These are phyloP conservation scores for Lordiphosa mommai DNA, from an alignment of 1,140 invertebrate species.

Conservation along the genomic window DNA sequence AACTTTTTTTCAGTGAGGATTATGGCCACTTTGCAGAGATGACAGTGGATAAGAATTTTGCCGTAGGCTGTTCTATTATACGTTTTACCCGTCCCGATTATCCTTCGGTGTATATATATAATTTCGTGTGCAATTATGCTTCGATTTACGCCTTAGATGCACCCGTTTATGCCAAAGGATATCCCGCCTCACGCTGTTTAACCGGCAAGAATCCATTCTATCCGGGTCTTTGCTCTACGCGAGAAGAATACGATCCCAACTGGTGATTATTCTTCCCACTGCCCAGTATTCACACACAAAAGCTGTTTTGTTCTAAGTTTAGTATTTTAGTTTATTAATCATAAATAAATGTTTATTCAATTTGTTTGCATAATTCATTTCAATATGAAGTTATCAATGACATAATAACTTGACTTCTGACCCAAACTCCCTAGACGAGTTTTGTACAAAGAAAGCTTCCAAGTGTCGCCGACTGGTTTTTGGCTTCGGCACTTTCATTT, in stretches of 20 bases:
- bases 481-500: conserved; percentile 48
- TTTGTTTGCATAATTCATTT: conserved; percentile 8
- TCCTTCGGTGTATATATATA: conserved; percentile 65
- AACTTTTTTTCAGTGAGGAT: conserved; percentile 49
- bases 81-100: conserved; percentile 70
- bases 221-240: conserved; percentile 67
- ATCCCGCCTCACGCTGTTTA: conserved; percentile 44
- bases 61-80: conserved; percentile 66
- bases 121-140: conserved; percentile 74
- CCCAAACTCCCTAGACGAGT: too few species aligned
- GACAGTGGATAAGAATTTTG: conserved; percentile 65
- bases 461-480: conserved; percentile 26
- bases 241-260: conserved; percentile 66
- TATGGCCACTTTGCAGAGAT: conserved; percentile 78
- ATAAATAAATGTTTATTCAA: conserved; percentile 19
- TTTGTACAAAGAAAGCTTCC: background rate
- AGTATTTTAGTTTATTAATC: background rate
- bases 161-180: conserved; percentile 57
- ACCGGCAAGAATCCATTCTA: conserved; percentile 70
- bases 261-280: conserved; percentile 50
- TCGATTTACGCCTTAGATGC: conserved; percentile 64
- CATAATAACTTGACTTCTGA: too few species aligned
- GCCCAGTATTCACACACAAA: conserved; percentile 34
- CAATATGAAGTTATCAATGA: background rate
- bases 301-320: conserved; percentile 3